Percentiles rank a stretch among this genome's conserved stretches.
These are phyloP conservation scores for Fundulus diaphanus DNA, from an alignment of 2,797 vertebrate genomes.

Conservation along the genomic window DNA sequence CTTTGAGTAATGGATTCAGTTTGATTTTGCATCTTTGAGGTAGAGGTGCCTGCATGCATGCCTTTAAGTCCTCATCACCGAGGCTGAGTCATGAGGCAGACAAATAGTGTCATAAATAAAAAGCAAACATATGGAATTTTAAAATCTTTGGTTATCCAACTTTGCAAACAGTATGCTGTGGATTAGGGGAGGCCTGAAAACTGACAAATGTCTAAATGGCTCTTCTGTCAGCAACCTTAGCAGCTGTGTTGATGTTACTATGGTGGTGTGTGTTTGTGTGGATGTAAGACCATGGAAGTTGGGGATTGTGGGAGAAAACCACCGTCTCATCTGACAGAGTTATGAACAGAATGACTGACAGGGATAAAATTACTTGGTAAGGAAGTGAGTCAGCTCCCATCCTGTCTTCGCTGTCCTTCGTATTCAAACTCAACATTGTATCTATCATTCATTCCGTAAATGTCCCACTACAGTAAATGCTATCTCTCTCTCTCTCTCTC, in stretches of 20 bases:
- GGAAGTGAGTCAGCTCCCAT: conserved; percentile 43
- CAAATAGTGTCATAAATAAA: not conserved
- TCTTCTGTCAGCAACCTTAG: conserved; percentile 16
- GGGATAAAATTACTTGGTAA: conserved; percentile 66
- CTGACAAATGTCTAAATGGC: conserved; percentile 7
- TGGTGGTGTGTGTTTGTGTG: not conserved
- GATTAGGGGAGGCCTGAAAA: not conserved
- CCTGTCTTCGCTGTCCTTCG: conserved; percentile 12
- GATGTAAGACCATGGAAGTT: conserved; percentile 26
- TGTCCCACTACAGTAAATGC: conserved; percentile 23
- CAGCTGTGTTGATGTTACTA: conserved; percentile 23
- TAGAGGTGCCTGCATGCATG: not conserved
- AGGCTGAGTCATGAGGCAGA: conserved; percentile 2
- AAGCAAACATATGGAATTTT: not conserved
- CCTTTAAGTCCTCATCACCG: not conserved
- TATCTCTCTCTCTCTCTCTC: not conserved
- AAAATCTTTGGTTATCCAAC: not conserved
- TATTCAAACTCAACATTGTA: conserved; percentile 21
- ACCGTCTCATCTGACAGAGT: conserved; percentile 46
- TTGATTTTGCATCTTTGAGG: conserved; percentile 23
- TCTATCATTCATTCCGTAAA: conserved; percentile 6
- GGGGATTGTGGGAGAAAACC: conserved; percentile 54
- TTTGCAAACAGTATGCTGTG: not conserved
- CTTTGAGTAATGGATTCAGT: conserved; percentile 26
- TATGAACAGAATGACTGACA: conserved; percentile 55